Percentiles rank a stretch among this genome's conserved stretches.
Evolutionary conservation across 2,113 vertebrate species (phyloP).

Genomic region (Cephalopterus ornatus): DNA sequence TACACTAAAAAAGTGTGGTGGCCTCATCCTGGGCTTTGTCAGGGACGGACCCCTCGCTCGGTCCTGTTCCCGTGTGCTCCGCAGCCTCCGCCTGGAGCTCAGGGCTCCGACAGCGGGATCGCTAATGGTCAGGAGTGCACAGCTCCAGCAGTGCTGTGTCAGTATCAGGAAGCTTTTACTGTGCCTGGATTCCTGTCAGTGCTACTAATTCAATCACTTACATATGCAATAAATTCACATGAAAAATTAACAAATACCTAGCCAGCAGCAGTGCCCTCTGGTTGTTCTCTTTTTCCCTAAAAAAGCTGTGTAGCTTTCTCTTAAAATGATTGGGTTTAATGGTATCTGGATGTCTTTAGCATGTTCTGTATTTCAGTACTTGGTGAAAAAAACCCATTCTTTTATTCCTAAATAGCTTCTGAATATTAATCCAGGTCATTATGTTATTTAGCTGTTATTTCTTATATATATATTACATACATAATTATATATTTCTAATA

Average conservation of each 20-base stretch:
- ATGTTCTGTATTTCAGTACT: background rate
- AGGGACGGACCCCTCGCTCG: background rate
- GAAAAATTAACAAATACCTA: constrained; percentile 70
- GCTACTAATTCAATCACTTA: constrained; percentile 69
- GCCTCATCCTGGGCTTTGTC: constrained; percentile 14
- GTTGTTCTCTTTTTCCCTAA: background rate
- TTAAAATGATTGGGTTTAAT: background rate
- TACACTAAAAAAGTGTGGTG: background rate
- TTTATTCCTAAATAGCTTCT: background rate
- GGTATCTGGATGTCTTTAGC: background rate
- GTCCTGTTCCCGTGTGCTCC: background rate
- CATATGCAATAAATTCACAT: constrained; percentile 67
- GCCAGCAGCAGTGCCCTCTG: background rate
- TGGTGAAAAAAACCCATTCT: background rate
- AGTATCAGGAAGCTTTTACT: constrained; percentile 69
- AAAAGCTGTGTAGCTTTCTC: background rate
- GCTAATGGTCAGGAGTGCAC: constrained; percentile 39
- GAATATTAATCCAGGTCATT: background rate
- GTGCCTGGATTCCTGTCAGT: constrained; percentile 65
- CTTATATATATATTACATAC: background rate
- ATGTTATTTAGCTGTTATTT: background rate
- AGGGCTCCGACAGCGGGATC: background rate
- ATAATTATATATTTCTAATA: background rate
- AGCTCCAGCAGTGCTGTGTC: constrained; percentile 49
- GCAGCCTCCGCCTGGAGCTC: constrained; percentile 7